Evolutionary conservation across 2,888 invertebrate species (phyloP).

Genomic region (Arenicola marina): DNA sequence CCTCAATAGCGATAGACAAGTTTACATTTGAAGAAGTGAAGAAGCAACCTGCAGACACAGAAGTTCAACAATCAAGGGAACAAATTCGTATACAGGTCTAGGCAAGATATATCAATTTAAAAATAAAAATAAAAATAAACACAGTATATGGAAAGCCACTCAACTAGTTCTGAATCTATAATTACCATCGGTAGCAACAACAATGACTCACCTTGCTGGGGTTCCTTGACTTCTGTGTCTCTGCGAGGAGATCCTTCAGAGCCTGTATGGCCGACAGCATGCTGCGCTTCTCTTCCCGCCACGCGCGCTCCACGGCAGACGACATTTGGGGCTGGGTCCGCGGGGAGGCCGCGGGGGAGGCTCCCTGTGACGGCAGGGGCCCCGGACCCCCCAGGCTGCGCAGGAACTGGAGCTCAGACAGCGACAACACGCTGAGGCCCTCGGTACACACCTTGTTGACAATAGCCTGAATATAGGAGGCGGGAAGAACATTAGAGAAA

Average conservation of each 20-base stretch:
- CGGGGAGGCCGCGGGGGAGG: background rate
- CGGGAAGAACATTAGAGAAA: too few species aligned
- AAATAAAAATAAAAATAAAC: background rate
- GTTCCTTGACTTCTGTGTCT: constrained; percentile 38
- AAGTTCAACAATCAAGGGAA: background rate
- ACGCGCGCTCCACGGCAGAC: constrained; percentile 25
- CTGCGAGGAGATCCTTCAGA: constrained; percentile 52
- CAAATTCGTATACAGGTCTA: background rate
- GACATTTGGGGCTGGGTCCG: too few species aligned
- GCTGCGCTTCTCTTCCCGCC: constrained; percentile 52
- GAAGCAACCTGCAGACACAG: background rate
- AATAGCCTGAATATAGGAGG: constrained; percentile 30
- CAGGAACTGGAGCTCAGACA: constrained; percentile 55
- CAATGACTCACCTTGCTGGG: constrained; percentile 16
- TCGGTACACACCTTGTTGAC: constrained; percentile 46
- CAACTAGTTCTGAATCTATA: background rate
- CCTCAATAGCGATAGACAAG: constrained; percentile 20
- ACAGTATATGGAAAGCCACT: background rate
- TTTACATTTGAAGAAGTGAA: constrained; percentile 5
- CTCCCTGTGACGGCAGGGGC: background rate
- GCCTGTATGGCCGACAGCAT: constrained; percentile 51
- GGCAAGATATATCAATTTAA: background rate
- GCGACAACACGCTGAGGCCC: constrained; percentile 53
- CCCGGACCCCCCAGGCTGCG: constrained; percentile 42
- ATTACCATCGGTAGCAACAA: background rate